Evolutionary conservation across 2,888 invertebrate species (phyloP), one percentile per base, ranked within the genome.

Genomic region (Calliopum simillimum): DNA sequence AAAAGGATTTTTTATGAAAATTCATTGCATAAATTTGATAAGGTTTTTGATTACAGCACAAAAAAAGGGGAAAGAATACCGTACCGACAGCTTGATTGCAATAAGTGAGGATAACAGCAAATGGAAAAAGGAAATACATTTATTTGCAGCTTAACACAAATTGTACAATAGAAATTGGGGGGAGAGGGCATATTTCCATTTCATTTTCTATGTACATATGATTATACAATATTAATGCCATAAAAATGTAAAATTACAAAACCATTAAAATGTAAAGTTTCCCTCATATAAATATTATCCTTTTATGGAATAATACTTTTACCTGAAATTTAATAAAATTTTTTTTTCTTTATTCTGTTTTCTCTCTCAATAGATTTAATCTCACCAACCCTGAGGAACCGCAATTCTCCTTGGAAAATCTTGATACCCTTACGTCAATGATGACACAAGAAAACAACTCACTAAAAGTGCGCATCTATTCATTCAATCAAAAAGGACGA

Each of bases 401-500:
- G 3, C 84, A 82, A 68, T 86, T 86, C 67, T 79, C 85, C 14
- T 74, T 86, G 71, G 86, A 86, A 70, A 85, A 86, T 73, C 89
- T 90, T 72, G 92, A 93, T 82, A 93, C 94, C 49, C 86, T 89
- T 78, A 95, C 94, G 88, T 90, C 92, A 74, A 89, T 94, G 79
- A 91, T 93, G 80, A 92, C 93, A 68, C 88, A 94, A 79, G 94
- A 94, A 86, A 94, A 93, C 82, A 91, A 94, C 76, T 92, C 93
- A 65, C 92, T 93, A 84, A 90, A 93, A 79, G 90, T 94, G 75
- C 91, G 90, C 64, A 92, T 94, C 70, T 92, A 91, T 80, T 92
- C 95, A 43, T 90, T 92, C 80, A 95, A 95, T 88, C 90, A 91
- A 79, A 95, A 95, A 86, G 95, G 95, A 51, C 89, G 92, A 68